Evolutionary conservation across 2,888 invertebrate genomes (phyloP).

Genomic region (Orthonychiurus folsomi): DNA sequence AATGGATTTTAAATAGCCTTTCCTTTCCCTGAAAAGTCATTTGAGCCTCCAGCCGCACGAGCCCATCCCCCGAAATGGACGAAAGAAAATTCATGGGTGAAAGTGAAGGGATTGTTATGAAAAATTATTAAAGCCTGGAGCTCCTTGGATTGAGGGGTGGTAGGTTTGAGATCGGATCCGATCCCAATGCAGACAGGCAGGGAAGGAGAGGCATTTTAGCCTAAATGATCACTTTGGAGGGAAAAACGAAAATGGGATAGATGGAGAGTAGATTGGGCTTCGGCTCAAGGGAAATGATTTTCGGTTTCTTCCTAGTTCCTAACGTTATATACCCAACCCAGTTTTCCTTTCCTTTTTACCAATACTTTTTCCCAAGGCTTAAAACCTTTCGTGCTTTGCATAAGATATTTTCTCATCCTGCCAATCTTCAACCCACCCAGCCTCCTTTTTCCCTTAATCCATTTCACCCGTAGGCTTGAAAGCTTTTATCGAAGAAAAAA

Average conservation of each 20-base stretch:
- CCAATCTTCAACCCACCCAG: too few species aligned
- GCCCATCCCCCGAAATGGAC: too few species aligned
- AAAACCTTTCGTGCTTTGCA: background rate
- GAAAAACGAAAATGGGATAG: conserved; percentile 20
- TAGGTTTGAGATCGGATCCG: background rate
- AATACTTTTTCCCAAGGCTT: too few species aligned
- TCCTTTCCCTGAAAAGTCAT: too few species aligned
- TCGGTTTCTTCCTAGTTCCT: conserved; percentile 39
- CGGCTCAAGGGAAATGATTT: background rate
- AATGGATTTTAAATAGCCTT: too few species aligned
- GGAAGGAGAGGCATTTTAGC: background rate
- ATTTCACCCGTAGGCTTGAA: too few species aligned
- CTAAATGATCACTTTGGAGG: conserved; percentile 18
- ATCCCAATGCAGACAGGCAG: background rate
- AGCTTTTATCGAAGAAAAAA: too few species aligned
- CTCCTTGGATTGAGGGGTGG: background rate
- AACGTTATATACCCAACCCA: conserved; percentile 41
- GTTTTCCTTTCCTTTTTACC: too few species aligned
- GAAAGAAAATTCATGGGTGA: too few species aligned
- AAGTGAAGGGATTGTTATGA: conserved; percentile 23
- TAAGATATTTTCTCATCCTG: background rate
- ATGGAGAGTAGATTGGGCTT: conserved; percentile 26
- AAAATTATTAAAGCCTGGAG: conserved; percentile 25
- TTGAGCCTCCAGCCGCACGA: too few species aligned
- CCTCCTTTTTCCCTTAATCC: too few species aligned